Base-by-base conservation (phyloP, 2,797 vertebrate species). In the Jordanella pulchra region DNA sequence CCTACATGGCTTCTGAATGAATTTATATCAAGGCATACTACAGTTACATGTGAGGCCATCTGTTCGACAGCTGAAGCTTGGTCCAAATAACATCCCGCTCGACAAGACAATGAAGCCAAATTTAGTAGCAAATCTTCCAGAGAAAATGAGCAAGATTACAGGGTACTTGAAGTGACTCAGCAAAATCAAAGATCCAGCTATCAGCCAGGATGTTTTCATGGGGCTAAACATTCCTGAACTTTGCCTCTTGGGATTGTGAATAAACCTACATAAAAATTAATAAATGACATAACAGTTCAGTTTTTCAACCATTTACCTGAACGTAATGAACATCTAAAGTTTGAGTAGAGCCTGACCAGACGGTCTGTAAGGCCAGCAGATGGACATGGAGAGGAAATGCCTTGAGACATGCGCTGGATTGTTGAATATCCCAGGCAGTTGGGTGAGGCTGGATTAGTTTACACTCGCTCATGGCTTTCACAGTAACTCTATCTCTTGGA, bases 381-480 rank as follows among this genome's bases (percentile, higher is more conserved):
- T 71, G 71, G 84, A 80, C 77, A 35, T 32, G 83, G 63, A 67
- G 63, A 25, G 73, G 79, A 84, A 82, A 88, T 83, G 84, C 85
- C 58, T 71, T 10, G 39, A 79, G 86, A 76, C 80, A 30, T 28
- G 74, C 81, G 64, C 69, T 65, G 90, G 90, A 89, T 68, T 12
- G 86, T 45, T 68, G 78, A 66, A 74, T 81, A 89, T 91, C 89
- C 76, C 58, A 13, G 87, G 89, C 88, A 89, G 85, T 61, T 86
- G 89, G 87, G 69, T 80, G 85, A 87, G 81, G 86, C 75, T 65
- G 86, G 92, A 91, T 94, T 89, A 71, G 83, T 93, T 94, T 94
- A 91, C 93, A 91, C 93, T 56, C 83, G 83, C 91, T 94, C 93
- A 94, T 93, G 92, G 88, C 83, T 93, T 93, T 93, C 84, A 89